Evolutionary conservation across 2,888 invertebrate species (phyloP).

Genomic region (Athetis lepigone): DNA sequence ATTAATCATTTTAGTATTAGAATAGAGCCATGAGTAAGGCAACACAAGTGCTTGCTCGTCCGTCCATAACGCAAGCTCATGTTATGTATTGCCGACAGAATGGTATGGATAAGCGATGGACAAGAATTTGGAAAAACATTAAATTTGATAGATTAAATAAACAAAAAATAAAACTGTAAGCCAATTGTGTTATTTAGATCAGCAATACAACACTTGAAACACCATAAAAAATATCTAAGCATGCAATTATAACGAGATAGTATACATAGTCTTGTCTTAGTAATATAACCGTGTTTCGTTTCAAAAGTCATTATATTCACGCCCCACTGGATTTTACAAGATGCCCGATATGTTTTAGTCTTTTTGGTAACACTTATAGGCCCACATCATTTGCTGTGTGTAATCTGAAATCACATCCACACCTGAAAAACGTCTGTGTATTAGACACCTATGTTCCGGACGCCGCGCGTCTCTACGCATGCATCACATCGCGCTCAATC

Average conservation of each 20-base stretch:
- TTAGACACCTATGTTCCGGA: constrained; percentile 44
- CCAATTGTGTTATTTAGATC: constrained; percentile 79
- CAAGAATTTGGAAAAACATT: constrained; percentile 77
- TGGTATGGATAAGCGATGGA: constrained; percentile 76
- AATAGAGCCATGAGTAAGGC: background rate
- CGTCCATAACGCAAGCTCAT: constrained; percentile 70
- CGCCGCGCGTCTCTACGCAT: constrained; percentile 22
- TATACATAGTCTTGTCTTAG: constrained; percentile 55
- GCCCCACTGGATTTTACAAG: constrained; percentile 50
- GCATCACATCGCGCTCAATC: constrained; percentile 39
- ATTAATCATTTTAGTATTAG: background rate
- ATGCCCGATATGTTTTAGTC: constrained; percentile 56
- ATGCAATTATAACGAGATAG: constrained; percentile 67
- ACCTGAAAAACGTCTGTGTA: constrained; percentile 57
- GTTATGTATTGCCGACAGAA: constrained; percentile 87
- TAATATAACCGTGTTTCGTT: constrained; percentile 60
- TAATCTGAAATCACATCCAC: constrained; percentile 58
- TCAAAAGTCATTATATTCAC: constrained; percentile 56
- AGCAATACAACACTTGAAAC: constrained; percentile 61
- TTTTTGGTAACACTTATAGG: constrained; percentile 59
- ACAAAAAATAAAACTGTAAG: constrained; percentile 70
- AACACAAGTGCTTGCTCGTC: constrained; percentile 10
- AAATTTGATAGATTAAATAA: constrained; percentile 64
- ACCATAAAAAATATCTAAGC: constrained; percentile 64
- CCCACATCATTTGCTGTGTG: constrained; percentile 59